Percentiles rank a stretch among this genome's conserved stretches.
Evolutionary conservation across 2,113 vertebrate genomes (phyloP).

Genomic region (Lophius piscatorius): DNA sequence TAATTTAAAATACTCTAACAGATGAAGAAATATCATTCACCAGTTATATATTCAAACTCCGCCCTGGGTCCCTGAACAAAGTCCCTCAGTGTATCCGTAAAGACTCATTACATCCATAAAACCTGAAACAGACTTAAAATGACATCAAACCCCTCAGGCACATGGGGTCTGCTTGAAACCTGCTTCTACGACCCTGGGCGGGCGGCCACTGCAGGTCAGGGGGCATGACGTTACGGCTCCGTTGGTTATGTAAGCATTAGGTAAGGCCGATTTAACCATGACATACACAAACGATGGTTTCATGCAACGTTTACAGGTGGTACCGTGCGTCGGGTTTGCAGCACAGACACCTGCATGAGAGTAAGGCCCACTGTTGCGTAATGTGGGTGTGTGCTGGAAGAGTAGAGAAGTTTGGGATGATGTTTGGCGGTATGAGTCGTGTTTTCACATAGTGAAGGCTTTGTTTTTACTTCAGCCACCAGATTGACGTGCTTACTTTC

Average conservation of each 20-base stretch:
- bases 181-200: neutral
- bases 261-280: conserved; percentile 23
- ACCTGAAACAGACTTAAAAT: conserved; percentile 10
- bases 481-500: neutral
- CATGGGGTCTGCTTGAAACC: conserved; percentile 10
- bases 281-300: conserved; percentile 46
- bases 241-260: conserved; percentile 23
- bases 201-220: conserved; percentile 1
- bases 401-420: neutral
- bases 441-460: conserved; percentile 33
- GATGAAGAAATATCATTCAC: too few species aligned
- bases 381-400: conserved; percentile 26
- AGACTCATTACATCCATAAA: conserved; percentile 29
- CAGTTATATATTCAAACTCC: too few species aligned
- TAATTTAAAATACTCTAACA: too few species aligned
- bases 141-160: conserved; percentile 11
- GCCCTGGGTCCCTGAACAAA: too few species aligned
- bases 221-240: neutral
- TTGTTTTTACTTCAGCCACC: conserved; percentile 43
- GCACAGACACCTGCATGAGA: conserved; percentile 49
- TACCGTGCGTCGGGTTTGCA: neutral
- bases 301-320: neutral
- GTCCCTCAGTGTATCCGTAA: too few species aligned
- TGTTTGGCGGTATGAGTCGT: conserved; percentile 41
- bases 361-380: conserved; percentile 20